phyloP scores from a whole-genome alignment of 2,113 vertebrate species.

The Hippocampus mohnikei region DNA sequence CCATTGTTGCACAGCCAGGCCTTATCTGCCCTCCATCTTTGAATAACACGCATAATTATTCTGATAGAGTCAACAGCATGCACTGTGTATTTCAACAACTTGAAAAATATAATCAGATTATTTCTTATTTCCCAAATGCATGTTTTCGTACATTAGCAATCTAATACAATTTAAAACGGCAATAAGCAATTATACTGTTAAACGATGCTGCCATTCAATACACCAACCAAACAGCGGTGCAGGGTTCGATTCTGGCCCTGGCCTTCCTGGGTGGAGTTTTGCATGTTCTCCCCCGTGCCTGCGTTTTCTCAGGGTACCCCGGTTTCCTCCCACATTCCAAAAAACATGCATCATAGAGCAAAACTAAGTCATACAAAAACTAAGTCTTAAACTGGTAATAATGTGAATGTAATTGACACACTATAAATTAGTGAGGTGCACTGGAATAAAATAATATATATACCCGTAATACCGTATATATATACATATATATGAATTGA shows the following conservation, averaged over 20 bases:
- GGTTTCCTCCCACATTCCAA: too few relatives aligned
- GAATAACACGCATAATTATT: conserved; percentile 8
- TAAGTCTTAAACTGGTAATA: not conserved
- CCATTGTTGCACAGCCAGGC: conserved; percentile 7
- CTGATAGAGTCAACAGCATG: not conserved
- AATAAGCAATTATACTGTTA: not conserved
- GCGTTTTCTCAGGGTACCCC: too few relatives aligned
- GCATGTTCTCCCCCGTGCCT: too few relatives aligned
- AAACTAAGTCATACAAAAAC: too few relatives aligned
- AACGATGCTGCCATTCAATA: too few relatives aligned
- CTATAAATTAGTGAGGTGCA: not conserved
- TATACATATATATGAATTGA: not conserved
- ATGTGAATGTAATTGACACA: too few relatives aligned
- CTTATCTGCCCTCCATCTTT: not conserved
- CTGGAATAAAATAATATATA: not conserved
- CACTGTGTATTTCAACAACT: not conserved
- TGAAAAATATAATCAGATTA: not conserved
- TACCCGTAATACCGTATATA: too few relatives aligned
- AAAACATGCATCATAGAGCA: too few relatives aligned
- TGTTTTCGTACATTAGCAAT: not conserved
- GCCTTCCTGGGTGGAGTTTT: too few relatives aligned
- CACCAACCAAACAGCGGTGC: too few relatives aligned
- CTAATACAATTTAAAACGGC: not conserved
- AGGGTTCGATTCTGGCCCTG: too few relatives aligned
- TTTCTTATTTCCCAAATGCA: not conserved